Conservation (phyloP, 2,113 vertebrate species). For the Lasiurus cinereus region DNA sequence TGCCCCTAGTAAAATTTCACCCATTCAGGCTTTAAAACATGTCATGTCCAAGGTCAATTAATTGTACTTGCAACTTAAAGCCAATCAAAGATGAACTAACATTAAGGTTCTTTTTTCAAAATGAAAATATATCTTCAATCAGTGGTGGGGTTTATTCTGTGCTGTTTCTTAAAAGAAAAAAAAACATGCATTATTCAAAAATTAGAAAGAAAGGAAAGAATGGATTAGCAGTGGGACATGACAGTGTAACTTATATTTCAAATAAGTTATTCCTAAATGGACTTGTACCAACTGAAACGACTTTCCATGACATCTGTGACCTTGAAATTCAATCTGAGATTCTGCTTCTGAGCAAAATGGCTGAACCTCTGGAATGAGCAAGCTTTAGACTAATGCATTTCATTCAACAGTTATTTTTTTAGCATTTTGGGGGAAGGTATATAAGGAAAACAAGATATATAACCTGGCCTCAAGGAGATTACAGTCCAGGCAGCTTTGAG, state of each 20-base stretch:
- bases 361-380: not conserved
- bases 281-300: not conserved
- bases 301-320: slow-evolving; percentile 40
- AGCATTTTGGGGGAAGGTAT: not conserved
- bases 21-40: slow-evolving; percentile 66
- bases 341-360: slow-evolving; percentile 47
- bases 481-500: not conserved
- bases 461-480: slow-evolving; percentile 1
- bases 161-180: slow-evolving; percentile 58
- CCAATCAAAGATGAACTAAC: slow-evolving; percentile 70
- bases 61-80: slow-evolving; percentile 73
- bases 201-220: slow-evolving; percentile 67
- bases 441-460: not conserved
- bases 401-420: not conserved
- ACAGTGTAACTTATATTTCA: slow-evolving; percentile 45
- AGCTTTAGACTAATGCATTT: not conserved
- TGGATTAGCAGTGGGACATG: slow-evolving; percentile 59
- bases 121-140: slow-evolving; percentile 75
- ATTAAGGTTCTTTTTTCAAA: slow-evolving; percentile 69
- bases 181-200: slow-evolving; percentile 72
- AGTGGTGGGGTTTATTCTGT: not conserved
- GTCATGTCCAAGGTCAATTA: slow-evolving; percentile 72
- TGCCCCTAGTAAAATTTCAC: slow-evolving; percentile 62
- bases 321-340: slow-evolving; percentile 63
- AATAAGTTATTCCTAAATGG: slow-evolving; percentile 61